Evolutionary conservation across 2,113 vertebrate species (phyloP).

Genomic region (Sinocyclocheilus maitianheensis): DNA sequence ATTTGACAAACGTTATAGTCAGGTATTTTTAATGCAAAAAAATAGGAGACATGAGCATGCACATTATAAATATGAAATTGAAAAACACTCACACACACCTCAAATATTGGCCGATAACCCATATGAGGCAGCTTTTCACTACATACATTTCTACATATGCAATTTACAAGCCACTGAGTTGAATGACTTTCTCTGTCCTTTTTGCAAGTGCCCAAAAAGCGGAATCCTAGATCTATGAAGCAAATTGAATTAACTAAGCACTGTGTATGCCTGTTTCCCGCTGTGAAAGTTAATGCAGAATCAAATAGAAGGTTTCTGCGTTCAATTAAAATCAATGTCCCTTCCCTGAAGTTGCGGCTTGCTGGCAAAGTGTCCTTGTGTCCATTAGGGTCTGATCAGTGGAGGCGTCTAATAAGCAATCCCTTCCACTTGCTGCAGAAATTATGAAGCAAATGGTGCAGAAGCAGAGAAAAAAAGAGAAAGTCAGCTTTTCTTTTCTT

Average conservation of each 20-base stretch:
- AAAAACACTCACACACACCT: neutral
- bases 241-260: constrained; percentile 44
- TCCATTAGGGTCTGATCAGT: constrained; percentile 46
- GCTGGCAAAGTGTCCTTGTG: constrained; percentile 21
- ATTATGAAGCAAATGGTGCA: constrained; percentile 48
- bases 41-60: neutral
- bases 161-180: neutral
- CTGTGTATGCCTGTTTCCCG: constrained; percentile 12
- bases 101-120: neutral
- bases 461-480: constrained; percentile 32
- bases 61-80: neutral
- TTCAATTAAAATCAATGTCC: constrained; percentile 55
- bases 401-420: constrained; percentile 45
- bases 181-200: neutral
- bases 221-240: neutral
- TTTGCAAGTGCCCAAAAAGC: neutral
- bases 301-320: constrained; percentile 43
- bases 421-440: constrained; percentile 34
- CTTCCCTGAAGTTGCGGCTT: constrained; percentile 34
- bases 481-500: constrained; percentile 1
- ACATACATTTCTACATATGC: neutral
- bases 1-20: neutral
- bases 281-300: constrained; percentile 34
- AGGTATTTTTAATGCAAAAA: neutral
- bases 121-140: neutral